phyloP scores from a whole-genome alignment of 2,797 vertebrate genomes.

The Gadopsis marmoratus region DNA sequence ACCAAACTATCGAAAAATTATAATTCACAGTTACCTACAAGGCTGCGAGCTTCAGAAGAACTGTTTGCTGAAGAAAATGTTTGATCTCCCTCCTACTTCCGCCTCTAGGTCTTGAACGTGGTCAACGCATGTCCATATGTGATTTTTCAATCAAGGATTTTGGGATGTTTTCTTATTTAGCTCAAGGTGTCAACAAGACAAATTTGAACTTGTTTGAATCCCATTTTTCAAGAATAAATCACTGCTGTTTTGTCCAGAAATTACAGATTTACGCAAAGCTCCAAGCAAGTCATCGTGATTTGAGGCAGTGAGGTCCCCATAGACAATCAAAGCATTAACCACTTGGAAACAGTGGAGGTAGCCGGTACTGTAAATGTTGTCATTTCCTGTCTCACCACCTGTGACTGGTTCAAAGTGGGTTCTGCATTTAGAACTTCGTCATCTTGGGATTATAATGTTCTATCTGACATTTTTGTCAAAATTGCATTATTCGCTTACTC shows the following conservation, averaged over 20 bases:
- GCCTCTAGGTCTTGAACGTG: background rate
- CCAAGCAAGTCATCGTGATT: slow-evolving; percentile 12
- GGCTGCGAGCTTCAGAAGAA: slow-evolving; percentile 26
- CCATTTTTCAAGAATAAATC: background rate
- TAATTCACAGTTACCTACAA: background rate
- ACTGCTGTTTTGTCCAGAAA: background rate
- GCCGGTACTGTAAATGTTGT: slow-evolving; percentile 44
- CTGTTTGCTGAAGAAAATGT: slow-evolving; percentile 16
- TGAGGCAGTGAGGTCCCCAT: slow-evolving; percentile 39
- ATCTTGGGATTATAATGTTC: no score
- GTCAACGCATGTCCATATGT: background rate
- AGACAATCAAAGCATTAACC: slow-evolving; percentile 76
- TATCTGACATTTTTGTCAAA: no score
- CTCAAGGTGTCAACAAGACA: background rate
- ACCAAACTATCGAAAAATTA: background rate
- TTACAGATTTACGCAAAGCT: slow-evolving; percentile 9
- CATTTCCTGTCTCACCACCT: slow-evolving; percentile 51
- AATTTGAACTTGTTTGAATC: background rate
- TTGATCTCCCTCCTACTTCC: slow-evolving; percentile 17
- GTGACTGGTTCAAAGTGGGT: slow-evolving; percentile 18
- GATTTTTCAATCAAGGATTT: slow-evolving; percentile 3
- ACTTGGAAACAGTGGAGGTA: slow-evolving; percentile 36
- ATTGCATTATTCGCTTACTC: no score
- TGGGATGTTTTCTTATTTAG: background rate
- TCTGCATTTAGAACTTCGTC: slow-evolving; percentile 24